Percentiles rank a stretch among this genome's conserved stretches.
phyloP scores from a whole-genome alignment of 2,888 invertebrate genomes.

The Catocala fraxini region DNA sequence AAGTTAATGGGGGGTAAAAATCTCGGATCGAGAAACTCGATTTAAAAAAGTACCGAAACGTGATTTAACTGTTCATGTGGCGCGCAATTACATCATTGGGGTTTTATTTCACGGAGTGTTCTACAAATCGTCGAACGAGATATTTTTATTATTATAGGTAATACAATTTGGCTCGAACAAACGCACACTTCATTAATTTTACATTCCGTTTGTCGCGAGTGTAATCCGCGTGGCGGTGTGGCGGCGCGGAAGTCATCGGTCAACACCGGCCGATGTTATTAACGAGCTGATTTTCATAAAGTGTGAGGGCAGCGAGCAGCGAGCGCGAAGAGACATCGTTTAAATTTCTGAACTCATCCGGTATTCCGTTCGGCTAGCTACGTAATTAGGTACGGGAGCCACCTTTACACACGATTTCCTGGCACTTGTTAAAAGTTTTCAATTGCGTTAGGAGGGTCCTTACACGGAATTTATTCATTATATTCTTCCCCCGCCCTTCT shows the following conservation, averaged over 20 bases:
- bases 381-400: constrained; percentile 81
- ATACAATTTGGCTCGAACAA: constrained; percentile 30
- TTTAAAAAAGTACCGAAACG: constrained; percentile 56
- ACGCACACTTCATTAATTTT: constrained; percentile 55
- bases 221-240: constrained; percentile 27
- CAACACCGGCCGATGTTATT: constrained; percentile 70
- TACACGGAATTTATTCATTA: constrained; percentile 87
- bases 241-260: constrained; percentile 56
- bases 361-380: constrained; percentile 75
- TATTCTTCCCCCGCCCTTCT: constrained; percentile 75
- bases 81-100: constrained; percentile 43
- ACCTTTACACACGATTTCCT: constrained; percentile 87
- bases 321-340: constrained; percentile 56
- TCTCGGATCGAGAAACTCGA: constrained; percentile 53
- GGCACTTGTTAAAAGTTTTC: constrained; percentile 88
- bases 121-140: constrained; percentile 41
- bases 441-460: constrained; percentile 85
- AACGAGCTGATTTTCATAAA: constrained; percentile 78
- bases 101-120: constrained; percentile 38
- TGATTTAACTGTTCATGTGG: constrained; percentile 58
- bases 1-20: constrained; percentile 77
- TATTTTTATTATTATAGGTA: constrained; percentile 37
- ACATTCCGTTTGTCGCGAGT: constrained; percentile 48
- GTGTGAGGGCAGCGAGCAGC: constrained; percentile 43
- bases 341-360: constrained; percentile 81